Base-by-base conservation (phyloP, 2,888 invertebrate genomes). In the Lasioglossum calceatum region DNA sequence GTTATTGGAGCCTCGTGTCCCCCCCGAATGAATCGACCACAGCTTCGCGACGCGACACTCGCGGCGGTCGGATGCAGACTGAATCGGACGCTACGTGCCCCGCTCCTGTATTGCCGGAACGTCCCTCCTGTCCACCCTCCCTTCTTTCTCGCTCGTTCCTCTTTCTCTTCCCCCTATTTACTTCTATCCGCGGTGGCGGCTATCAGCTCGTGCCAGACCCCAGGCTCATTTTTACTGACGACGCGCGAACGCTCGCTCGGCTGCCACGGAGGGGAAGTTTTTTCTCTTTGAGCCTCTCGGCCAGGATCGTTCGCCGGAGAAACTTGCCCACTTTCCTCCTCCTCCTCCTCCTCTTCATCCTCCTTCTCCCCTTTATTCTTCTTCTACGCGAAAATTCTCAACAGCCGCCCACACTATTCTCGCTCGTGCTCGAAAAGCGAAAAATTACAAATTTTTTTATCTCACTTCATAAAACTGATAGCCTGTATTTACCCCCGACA, bases 1-100 rank as follows among this genome's bases (percentile, higher is more conserved):
- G 75, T 64, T 70, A 70, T 32, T 82, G 81, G 81, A 82, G 77
- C 85, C 88, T 89, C 81, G 86, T 85, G 84, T 82, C 81, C 70
- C 82, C 76, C 78, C 83, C 72, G 83, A 74, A 79, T 44, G 71
- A 70, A 70, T 79, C 88, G 84, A 87, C 78, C 81, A 85, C 91
- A 78, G 86, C 86, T 89, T 80, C 87, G 81, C 92, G 91, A 91
- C 90, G 83, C 92, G 87, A 90, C 92, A 90, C 91, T 91, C 92
- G 90, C 93, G 93, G 89, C 90, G 92, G 92, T 93, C 93, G 90
- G 91, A 92, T 92, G 93, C 92, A 93, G 92, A 94, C 94, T 94
- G 93, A 94, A 89, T 88, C 87, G 87, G 87, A 90, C 91, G 89
- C 87, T 89, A 88, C 86, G 87, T 88, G 91, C 90, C 86, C 87